Evolutionary conservation across 2,797 vertebrate genomes (phyloP), one percentile per base, ranked within the genome.

Genomic region (Poecilia velifera): DNA sequence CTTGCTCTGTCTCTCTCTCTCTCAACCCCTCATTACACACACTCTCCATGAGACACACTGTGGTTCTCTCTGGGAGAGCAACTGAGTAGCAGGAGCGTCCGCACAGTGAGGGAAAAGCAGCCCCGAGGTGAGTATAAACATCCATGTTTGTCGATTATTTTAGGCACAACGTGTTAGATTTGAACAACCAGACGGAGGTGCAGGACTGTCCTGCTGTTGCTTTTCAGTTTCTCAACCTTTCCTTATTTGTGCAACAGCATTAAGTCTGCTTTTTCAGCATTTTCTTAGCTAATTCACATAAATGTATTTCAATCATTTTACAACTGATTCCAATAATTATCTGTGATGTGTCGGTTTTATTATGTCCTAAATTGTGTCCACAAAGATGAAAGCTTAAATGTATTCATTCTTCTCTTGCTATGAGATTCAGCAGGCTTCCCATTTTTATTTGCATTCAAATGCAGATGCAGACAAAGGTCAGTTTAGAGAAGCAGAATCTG

Each of bases 71-170:
- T 16, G 73, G 76, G 76, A 90, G 87, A 87, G 84, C 81, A 80
- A 83, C 87, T 81, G 55, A 82, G 76, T 10, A 79, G 80, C 70
- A 3, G 57, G 0, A 72, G 77, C 72, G 9, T 55, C 43, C 36
- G 62, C 84, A 80, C 73, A 84, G 78, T 78, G 6, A 36, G 73
- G 39, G 66, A 82, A 76, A 72, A 82, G 75, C 86, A 84, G 76
- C 78, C 57, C 55, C 34, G 80, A 79, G 92, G 94, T 94, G 76
- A 95, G 93, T 82, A 74, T 22, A 85, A 62, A 31, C 62, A 74
- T 86, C 76, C 7, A 51, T 74, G 45, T 9, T 59, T 51, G 39
- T 28, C 68, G 6, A 34, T 49, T 73, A 3, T 31, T 36, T 66
- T 22, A 28, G 9, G 12, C 36, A 68, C 66, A 46, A 77, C 45